Percentiles rank a stretch among this genome's conserved stretches.
Conservation (phyloP, 2,797 vertebrate species). For the Labroides dimidiatus region DNA sequence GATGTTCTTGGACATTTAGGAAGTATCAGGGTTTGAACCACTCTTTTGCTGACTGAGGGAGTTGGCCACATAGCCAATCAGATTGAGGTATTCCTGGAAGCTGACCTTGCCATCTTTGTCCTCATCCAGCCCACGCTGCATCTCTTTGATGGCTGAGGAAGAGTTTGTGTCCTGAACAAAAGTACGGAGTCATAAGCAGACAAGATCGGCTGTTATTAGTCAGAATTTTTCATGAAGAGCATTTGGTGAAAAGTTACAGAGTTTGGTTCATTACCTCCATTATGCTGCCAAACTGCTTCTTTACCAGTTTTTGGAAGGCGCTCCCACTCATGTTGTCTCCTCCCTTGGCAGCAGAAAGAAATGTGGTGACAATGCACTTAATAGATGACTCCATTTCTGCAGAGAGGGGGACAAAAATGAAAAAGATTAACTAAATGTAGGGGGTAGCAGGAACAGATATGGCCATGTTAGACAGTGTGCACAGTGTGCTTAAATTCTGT, state of each 20-base stretch:
- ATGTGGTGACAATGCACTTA: constrained; percentile 76
- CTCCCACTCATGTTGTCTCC: constrained; percentile 66
- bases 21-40: constrained; percentile 10
- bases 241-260: background rate
- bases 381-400: constrained; percentile 82
- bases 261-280: constrained; percentile 70
- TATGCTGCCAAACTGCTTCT: constrained; percentile 71
- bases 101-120: constrained; percentile 81
- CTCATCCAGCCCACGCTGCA: constrained; percentile 78
- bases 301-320: constrained; percentile 76
- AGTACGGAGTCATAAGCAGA: background rate
- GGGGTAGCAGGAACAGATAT: constrained; percentile 30
- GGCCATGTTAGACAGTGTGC: constrained; percentile 26
- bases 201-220: background rate
- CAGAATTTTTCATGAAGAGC: background rate
- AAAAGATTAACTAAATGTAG: constrained; percentile 8
- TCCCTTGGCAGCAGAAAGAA: constrained; percentile 62
- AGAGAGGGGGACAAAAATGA: constrained; percentile 20
- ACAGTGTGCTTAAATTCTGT: constrained; percentile 3
- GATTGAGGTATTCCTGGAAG: constrained; percentile 81
- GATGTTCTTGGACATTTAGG: constrained; percentile 44
- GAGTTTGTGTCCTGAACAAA: constrained; percentile 73
- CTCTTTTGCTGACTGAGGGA: constrained; percentile 59
- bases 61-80: constrained; percentile 80
- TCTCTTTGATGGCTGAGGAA: constrained; percentile 71